Evolutionary conservation across 2,113 vertebrate species (phyloP), one percentile per base, ranked within the genome.

Genomic region (Brevimyrus niger): DNA sequence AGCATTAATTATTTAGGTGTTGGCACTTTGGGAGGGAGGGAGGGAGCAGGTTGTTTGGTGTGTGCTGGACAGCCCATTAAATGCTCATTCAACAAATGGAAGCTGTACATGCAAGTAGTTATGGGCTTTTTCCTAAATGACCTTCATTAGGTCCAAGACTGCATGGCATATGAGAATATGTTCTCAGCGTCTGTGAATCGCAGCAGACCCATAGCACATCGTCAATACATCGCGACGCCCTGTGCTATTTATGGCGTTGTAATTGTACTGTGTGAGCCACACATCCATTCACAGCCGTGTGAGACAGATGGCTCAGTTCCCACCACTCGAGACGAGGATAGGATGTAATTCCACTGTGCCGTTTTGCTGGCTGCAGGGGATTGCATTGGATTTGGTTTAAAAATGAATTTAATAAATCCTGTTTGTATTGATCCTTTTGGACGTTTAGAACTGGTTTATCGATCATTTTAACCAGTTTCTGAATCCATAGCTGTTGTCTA

Each of bases 11-110:
- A 80, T 80, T 80, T 42, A 7, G 35, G 73, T 80, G 73, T n/a
- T 42, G 73, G 4, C 5, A 42, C 31, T 42, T 42, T 91, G 90
- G 92, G 91, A 48, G 38, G 92, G 91, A 48, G 35, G 88, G 90
- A 48, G 35, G 88, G 90, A 87, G 84, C 27, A 73, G 61, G 38
- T 89, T 13, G n/a, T n/a, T 11, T n/a, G 83, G 10, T 86, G 83
- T 48, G 47, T 27, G 86, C 51, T 51, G 31, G 48, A 87, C 35
- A 42, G 73, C 35, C 73, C 31, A 80, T 80, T 80, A 80, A 38
- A 80, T 19, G 73, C 73, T 6, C 31, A 42, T 42, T 42, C 31
- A 80, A 80, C 73, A 80, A 38, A 80, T 80, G 73, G 73, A 80
- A 42, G 73, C 1, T 42, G 35, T 19, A 42, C 35, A 42, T 13